These are phyloP conservation scores for Lasius fuliginosus DNA, from an alignment of 2,888 invertebrate genomes.

Conservation along the genomic window DNA sequence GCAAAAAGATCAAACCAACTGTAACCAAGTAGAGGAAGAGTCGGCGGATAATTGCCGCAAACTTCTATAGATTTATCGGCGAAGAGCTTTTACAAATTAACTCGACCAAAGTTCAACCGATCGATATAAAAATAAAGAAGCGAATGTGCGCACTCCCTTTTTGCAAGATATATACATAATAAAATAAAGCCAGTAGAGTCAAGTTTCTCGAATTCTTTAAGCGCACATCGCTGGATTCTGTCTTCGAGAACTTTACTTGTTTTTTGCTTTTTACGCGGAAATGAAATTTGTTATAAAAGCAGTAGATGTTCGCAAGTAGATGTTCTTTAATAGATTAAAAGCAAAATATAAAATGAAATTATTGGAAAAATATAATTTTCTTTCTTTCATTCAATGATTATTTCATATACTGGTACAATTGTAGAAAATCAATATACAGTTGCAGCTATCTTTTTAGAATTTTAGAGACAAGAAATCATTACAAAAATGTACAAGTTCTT, in stretches of 20 bases:
- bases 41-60: slow-evolving; percentile 54
- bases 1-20: slow-evolving; percentile 48
- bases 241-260: slow-evolving; percentile 3
- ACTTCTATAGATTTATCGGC: slow-evolving; percentile 64
- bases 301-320: not conserved
- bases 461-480: not conserved
- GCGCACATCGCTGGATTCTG: slow-evolving; percentile 27
- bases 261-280: not conserved
- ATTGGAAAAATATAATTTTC: not conserved
- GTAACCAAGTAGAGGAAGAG: slow-evolving; percentile 28
- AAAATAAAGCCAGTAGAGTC: slow-evolving; percentile 21
- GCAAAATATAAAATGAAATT: slow-evolving; percentile 4
- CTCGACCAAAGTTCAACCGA: slow-evolving; percentile 46
- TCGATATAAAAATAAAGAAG: slow-evolving; percentile 58
- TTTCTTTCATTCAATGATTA: not conserved
- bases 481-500: not conserved
- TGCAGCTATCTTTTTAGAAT: not conserved
- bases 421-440: not conserved
- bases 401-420: not conserved
- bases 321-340: slow-evolving; percentile 17
- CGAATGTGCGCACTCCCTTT: not conserved
- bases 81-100: slow-evolving; percentile 72
- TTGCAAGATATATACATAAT: slow-evolving; percentile 24
- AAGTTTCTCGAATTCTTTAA: slow-evolving; percentile 34
- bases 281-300: slow-evolving; percentile 40